These are phyloP conservation scores for Yponomeuta cagnagella DNA, from an alignment of 2,888 invertebrate genomes.

Conservation along the genomic window DNA sequence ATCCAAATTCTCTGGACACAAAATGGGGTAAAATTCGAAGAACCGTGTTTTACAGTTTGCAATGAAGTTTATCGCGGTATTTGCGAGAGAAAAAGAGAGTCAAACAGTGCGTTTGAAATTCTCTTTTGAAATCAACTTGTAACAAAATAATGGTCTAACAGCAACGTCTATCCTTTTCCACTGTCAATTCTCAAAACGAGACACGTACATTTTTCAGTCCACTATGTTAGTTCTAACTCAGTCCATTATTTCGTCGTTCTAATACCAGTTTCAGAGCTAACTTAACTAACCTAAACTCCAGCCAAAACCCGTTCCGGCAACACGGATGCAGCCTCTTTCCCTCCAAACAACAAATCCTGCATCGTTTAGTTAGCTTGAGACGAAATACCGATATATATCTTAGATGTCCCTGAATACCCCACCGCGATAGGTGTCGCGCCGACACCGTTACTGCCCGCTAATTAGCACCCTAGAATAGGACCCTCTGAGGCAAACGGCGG, in stretches of 20 bases:
- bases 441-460: constrained; percentile 7
- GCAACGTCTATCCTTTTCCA: too few relatives aligned
- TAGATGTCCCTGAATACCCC: constrained; percentile 8
- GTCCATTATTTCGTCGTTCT: neutral
- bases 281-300: neutral
- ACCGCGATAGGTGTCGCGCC: neutral
- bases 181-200: too few relatives aligned
- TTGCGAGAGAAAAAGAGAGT: too few relatives aligned
- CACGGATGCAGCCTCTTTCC: neutral
- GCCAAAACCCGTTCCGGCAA: neutral
- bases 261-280: neutral
- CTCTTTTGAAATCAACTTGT: too few relatives aligned
- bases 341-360: neutral
- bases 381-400: constrained; percentile 14
- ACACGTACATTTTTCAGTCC: too few relatives aligned
- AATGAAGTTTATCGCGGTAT: too few relatives aligned
- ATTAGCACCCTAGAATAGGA: constrained; percentile 11
- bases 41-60: too few relatives aligned
- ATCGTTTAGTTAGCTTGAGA: neutral
- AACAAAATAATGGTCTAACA: too few relatives aligned
- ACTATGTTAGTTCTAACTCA: too few relatives aligned
- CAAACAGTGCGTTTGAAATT: too few relatives aligned
- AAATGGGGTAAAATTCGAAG: too few relatives aligned
- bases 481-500: neutral
- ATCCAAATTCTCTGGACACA: too few relatives aligned